Base-by-base conservation (phyloP, 2,888 invertebrate species). In the Coleophora deauratella region DNA sequence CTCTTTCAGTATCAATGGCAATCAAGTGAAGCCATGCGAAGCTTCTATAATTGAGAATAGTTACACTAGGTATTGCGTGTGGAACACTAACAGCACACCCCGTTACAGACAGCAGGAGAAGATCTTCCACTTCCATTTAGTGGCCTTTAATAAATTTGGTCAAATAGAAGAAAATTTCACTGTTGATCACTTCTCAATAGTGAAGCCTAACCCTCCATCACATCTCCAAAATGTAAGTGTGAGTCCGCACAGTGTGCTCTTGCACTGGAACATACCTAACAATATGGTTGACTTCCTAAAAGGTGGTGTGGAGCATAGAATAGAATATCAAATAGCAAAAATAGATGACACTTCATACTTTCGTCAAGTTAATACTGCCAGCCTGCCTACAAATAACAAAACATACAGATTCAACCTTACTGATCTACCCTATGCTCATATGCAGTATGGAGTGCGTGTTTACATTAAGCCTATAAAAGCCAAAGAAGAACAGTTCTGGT, bases 381-480 rank as follows among this genome's bases (percentile, higher is more conserved):
- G 42, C 10, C 56, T 81, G 37, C 70, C 72, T 10, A 42, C 69
- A 13, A 79, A 66, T 31, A 77, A 78, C 45, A 73, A 68, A 49
- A 67, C 71, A 38, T 82, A 81, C 43, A 66, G 43, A 43, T 77
- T 72, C 50, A 62, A 87, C 54, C 70, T 92, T 14, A 82, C 84
- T 8, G 77, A 82, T 49, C 71, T 93, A 35, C 82, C 88, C 41
- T 91, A 90, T 72, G 89, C 93, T 0, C 88, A 92, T 60, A 86
- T 88, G 50, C 84, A 88, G 38, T 95, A 93, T 77, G 91, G 92
- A 50, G 88, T 94, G 1, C 84, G 93, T 50, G 90, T 94, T 39
- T 90, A 89, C 44, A 88, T 91, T 43, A 89, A 88, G 60, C 88
- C 91, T 12, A 73, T 72, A 27, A 67, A 63, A 43, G 87, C 88